These are phyloP conservation scores for Empidonax traillii DNA, from an alignment of 2,113 vertebrate species.

Conservation along the genomic window DNA sequence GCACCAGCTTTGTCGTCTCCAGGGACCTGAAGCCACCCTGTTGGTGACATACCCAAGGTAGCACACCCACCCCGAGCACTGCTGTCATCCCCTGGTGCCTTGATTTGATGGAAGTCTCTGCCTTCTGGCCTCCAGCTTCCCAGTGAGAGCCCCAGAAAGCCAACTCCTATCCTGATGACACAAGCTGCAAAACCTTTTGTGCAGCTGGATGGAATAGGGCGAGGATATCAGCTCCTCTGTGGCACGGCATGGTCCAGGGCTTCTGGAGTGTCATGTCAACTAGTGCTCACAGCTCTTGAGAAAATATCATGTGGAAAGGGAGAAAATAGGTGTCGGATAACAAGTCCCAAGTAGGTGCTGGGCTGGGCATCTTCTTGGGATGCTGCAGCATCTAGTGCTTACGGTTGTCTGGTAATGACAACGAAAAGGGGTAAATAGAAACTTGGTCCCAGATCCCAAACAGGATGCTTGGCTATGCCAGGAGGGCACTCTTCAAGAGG, in stretches of 20 bases:
- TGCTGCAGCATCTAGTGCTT: background rate
- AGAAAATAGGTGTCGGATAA: background rate
- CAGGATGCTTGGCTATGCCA: background rate
- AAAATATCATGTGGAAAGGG: background rate
- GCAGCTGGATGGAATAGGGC: background rate
- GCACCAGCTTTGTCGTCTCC: background rate
- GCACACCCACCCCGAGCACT: accelerated
- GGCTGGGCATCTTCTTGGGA: background rate
- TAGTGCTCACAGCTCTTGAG: background rate
- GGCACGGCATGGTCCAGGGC: accelerated
- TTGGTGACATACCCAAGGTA: background rate
- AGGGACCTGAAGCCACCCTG: background rate
- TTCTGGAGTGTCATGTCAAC: background rate
- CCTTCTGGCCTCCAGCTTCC: background rate
- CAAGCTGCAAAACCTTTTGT: background rate
- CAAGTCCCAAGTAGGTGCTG: background rate
- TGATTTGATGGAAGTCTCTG: background rate
- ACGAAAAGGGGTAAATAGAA: background rate
- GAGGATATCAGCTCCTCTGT: background rate
- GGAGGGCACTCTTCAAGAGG: background rate
- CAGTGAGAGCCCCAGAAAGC: background rate
- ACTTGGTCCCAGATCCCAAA: background rate
- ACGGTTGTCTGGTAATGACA: background rate
- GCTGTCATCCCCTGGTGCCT: accelerated
- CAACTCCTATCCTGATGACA: background rate